Conservation (phyloP, 2,113 vertebrate genomes). For the Naja naja region DNA sequence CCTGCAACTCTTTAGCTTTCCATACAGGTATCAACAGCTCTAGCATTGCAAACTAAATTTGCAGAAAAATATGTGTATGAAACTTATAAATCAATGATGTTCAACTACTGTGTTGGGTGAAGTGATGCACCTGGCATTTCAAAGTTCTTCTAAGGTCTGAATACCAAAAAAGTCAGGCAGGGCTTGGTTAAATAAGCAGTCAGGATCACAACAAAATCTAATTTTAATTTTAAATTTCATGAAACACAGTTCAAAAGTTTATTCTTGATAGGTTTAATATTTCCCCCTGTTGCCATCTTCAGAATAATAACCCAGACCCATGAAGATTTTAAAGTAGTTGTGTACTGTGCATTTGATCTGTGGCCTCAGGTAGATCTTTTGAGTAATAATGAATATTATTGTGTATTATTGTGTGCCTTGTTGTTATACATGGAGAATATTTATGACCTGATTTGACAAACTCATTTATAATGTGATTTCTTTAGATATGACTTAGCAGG, state of each 20-base stretch:
- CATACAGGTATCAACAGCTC: neutral
- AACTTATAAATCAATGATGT: neutral
- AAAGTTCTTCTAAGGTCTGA: neutral
- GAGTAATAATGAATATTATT: neutral
- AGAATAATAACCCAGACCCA: neutral
- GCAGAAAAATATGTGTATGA: neutral
- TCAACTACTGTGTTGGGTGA: neutral
- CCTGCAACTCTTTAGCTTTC: neutral
- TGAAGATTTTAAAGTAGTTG: neutral
- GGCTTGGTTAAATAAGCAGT: neutral
- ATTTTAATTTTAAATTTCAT: neutral
- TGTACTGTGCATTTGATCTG: neutral
- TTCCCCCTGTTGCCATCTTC: neutral
- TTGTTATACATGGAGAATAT: neutral
- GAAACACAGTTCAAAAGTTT: neutral
- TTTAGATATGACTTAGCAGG: neutral
- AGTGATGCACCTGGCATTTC: neutral
- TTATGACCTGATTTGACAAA: neutral
- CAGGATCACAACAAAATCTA: neutral
- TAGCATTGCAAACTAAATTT: neutral
- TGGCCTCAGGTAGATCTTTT: neutral
- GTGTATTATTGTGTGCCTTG: neutral
- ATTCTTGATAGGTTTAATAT: neutral
- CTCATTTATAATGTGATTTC: neutral
- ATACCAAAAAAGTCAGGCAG: neutral